phyloP scores from a whole-genome alignment of 2,113 vertebrate genomes.

The Lepisosteus oculatus region DNA sequence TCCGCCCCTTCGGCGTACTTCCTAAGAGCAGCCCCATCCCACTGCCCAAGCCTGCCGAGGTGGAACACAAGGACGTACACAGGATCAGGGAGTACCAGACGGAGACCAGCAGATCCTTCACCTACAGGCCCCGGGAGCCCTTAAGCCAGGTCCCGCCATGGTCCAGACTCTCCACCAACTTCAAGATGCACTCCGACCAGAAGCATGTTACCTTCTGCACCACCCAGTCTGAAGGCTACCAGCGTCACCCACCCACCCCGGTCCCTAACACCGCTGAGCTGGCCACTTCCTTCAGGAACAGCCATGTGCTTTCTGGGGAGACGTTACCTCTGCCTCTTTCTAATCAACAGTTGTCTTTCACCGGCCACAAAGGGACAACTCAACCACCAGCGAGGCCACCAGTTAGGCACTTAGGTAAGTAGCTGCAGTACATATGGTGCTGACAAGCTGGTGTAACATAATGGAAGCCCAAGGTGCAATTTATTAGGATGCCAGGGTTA shows the following conservation, averaged over 20 bases:
- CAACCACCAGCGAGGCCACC: background rate
- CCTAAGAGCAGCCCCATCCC: background rate
- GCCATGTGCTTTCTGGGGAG: background rate
- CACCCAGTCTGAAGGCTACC: background rate
- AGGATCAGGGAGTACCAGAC: slow-evolving; percentile 7
- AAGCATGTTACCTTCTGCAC: background rate
- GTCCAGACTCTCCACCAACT: background rate
- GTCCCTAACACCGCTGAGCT: background rate
- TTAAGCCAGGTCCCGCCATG: background rate
- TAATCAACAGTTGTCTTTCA: background rate
- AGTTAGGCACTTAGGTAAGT: background rate
- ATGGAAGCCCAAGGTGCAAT: too few species aligned
- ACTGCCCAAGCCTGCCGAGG: background rate
- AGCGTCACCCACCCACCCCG: background rate
- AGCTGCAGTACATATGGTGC: too few species aligned
- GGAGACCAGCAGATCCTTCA: slow-evolving; percentile 9
- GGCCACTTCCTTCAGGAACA: background rate
- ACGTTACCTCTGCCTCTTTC: background rate
- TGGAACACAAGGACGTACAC: slow-evolving; percentile 4
- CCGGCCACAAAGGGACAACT: background rate
- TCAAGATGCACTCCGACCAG: slow-evolving; percentile 29
- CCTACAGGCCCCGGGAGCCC: background rate
- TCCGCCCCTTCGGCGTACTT: background rate
- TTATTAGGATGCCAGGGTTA: too few species aligned
- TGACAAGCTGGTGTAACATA: too few species aligned